These are phyloP conservation scores for Babylonia areolata DNA, from an alignment of 1,140 invertebrate genomes.

Conservation along the genomic window DNA sequence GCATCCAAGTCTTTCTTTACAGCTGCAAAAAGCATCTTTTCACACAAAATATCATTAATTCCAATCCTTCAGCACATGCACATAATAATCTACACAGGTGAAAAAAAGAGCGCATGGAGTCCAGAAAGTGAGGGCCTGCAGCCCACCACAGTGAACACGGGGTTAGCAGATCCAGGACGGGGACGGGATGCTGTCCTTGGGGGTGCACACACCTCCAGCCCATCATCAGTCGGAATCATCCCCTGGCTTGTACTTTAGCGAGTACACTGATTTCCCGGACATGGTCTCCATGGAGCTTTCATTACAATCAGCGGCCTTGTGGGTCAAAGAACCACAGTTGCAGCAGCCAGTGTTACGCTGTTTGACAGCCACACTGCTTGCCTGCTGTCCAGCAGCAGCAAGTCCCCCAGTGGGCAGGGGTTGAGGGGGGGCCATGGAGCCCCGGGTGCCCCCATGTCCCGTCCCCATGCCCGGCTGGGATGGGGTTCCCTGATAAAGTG, in stretches of 20 bases:
- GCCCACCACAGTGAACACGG: not conserved
- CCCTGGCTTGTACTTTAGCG: constrained; percentile 37
- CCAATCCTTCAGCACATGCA: not conserved
- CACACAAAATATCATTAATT: not conserved
- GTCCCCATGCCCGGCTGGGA: not conserved
- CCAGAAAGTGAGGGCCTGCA: no score
- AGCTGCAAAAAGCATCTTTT: not conserved
- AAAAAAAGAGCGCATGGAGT: no score
- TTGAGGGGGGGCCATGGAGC: not conserved
- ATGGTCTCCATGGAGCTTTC: constrained; percentile 87
- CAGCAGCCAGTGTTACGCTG: constrained; percentile 80
- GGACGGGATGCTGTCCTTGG: not conserved
- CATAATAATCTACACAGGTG: no score
- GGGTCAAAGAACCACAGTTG: constrained; percentile 86
- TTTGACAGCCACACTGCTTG: constrained; percentile 29
- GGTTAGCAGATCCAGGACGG: not conserved
- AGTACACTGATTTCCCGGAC: constrained; percentile 49
- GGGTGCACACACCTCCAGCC: not conserved
- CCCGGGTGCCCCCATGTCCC: not conserved
- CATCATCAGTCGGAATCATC: constrained; percentile 44
- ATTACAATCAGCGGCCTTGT: constrained; percentile 88
- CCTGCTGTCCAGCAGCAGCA: not conserved
- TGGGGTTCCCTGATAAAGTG: not conserved
- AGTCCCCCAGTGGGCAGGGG: not conserved
- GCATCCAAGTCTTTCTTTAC: not conserved